Evolutionary conservation across 2,888 invertebrate species (phyloP), one percentile per base, ranked within the genome.

Genomic region (Brachyptera risi): DNA sequence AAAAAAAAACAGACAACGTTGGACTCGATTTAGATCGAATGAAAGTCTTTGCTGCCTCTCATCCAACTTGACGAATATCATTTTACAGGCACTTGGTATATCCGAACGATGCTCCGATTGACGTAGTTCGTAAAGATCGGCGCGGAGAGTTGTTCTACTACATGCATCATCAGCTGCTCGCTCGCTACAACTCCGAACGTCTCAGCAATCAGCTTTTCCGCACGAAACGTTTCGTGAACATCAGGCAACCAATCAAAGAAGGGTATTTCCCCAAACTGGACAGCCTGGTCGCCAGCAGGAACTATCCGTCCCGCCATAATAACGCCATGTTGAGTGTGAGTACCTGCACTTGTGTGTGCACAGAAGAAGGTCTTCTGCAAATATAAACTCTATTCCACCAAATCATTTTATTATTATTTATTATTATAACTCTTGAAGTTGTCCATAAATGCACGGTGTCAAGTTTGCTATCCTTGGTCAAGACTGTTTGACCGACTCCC

Each of bases 21-120:
- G n/a, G n/a, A n/a, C n/a, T n/a, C n/a, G n/a, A n/a, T n/a, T n/a
- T n/a, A n/a, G n/a, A n/a, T n/a, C n/a, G n/a, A n/a, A n/a, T n/a
- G n/a, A n/a, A n/a, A n/a, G n/a, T n/a, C n/a, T n/a, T n/a, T n/a
- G n/a, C n/a, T n/a, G n/a, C n/a, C n/a, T n/a, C n/a, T n/a, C n/a
- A n/a, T n/a, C n/a, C n/a, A n/a, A n/a, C n/a, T n/a, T n/a, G n/a
- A n/a, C n/a, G n/a, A n/a, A n/a, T n/a, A n/a, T n/a, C n/a, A n/a
- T n/a, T n/a, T n/a, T n/a, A n/a, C n/a, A n/a, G n/a, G 42, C 92
- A 93, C 74, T 79, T 92, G 67, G 91, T 92, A 1, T 92, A 92
- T 73, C 92, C 92, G 0, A 86, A 86, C 73, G 85, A 86, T 67
- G 70, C 67, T 0, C 83, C 85, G 0, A 75, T 81, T 0, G 77